phyloP scores from a whole-genome alignment of 2,888 invertebrate species.

The Cerastis leucographa region DNA sequence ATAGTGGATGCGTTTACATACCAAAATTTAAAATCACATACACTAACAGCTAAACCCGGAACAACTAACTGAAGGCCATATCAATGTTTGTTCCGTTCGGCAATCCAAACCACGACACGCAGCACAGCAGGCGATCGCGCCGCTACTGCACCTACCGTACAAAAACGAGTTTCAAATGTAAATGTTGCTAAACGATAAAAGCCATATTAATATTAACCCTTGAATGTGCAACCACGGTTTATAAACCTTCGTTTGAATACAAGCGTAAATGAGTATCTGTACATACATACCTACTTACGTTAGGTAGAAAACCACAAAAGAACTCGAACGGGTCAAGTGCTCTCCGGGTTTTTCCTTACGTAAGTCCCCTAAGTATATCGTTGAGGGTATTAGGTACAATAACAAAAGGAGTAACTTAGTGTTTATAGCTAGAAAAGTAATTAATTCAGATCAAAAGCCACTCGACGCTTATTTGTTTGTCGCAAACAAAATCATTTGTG shows the following conservation, averaged over 20 bases:
- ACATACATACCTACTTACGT: not conserved
- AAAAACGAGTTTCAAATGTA: no score
- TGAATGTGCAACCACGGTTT: not conserved
- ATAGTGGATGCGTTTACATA: no score
- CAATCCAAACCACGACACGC: no score
- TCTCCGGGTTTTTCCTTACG: conserved; percentile 16
- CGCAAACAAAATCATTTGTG: conserved; percentile 15
- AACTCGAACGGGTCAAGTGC: conserved; percentile 36
- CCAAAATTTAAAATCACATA: no score
- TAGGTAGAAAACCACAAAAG: conserved; percentile 17
- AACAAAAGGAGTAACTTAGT: conserved; percentile 30
- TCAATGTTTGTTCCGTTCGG: no score
- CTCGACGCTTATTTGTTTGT: conserved; percentile 20
- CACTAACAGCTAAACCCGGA: no score
- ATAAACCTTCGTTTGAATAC: not conserved
- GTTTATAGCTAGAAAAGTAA: conserved; percentile 9
- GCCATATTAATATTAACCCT: no score
- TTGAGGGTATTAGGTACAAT: conserved; percentile 33
- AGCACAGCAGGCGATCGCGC: no score
- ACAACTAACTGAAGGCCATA: no score
- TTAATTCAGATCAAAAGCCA: conserved; percentile 15
- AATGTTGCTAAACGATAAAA: no score
- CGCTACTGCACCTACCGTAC: no score
- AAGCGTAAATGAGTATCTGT: not conserved
- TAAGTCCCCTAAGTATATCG: conserved; percentile 26